Evolutionary conservation across 2,113 vertebrate species (phyloP), one percentile per base, ranked within the genome.

Genomic region (Syngnathus floridae): DNA sequence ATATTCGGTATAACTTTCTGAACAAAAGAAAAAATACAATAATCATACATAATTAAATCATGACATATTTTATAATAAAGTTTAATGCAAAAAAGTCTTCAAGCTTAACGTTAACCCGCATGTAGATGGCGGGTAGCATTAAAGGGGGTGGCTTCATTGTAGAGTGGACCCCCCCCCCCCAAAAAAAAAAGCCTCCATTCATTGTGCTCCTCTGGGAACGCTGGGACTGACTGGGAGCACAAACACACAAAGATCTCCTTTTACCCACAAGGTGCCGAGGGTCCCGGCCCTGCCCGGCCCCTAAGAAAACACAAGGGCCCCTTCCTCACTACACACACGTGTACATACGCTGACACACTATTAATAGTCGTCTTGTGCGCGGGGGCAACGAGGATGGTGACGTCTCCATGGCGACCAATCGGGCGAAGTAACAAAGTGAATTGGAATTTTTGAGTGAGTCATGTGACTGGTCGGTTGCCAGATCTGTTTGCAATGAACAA

Each of bases 121-220:
- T 31, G 26, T 31, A 31, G 26, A 31, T 31, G 26, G 26, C 26
- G 26, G 26, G 26, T 26, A 26, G 26, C 37, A 8, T 38, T 7
- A 8, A 8, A 40, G 43, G 43, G 43, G 14, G 14, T 6, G 4
- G 13, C 14, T 4, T 31, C 26, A 16, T 16, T 93, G 54, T 31
- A 26, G 26, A 57, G 49, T 65, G 67, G 38, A 56, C 35, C 75
- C 90, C 38, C 10, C 11, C 21, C 74, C 89, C 92, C 93, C 92
- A 96, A 93, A 45, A 16, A 93, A 97, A 93, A 96, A 94, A 88
- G 91, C 91, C 89, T 92, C 80, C 93, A 96, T 97, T 97, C 93
- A 97, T 94, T 95, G 94, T 94, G 92, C 89, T 92, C 94, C 92
- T 92, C 88, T 93, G 93, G 94, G 95, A 97, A 93, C 91, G 91